Percentiles rank a stretch among this genome's conserved stretches.
Evolutionary conservation across 2,888 invertebrate genomes (phyloP).

Genomic region (Neocrepidodera transversa): DNA sequence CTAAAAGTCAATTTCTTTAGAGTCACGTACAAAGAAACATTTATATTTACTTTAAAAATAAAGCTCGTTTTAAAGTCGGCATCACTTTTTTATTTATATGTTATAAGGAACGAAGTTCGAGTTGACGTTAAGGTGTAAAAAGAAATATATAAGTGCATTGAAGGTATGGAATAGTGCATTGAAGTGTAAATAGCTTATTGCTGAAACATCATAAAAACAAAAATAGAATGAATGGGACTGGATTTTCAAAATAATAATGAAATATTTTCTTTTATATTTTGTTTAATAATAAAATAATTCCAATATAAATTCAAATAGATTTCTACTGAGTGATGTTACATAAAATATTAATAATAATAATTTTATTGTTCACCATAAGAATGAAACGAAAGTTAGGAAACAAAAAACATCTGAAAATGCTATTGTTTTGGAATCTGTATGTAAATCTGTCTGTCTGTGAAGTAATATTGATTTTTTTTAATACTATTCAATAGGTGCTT

Average conservation of each 20-base stretch:
- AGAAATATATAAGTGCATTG: conserved; percentile 29
- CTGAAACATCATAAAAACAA: conserved; percentile 30
- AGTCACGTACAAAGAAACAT: not conserved
- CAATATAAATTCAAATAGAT: too few species aligned
- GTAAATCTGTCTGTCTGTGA: too few species aligned
- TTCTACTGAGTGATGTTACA: too few species aligned
- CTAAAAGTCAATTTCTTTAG: too few species aligned
- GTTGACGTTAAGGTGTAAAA: conserved; percentile 28
- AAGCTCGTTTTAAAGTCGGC: conserved; percentile 10
- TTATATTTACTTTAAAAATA: conserved; percentile 15
- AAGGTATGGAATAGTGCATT: conserved; percentile 39
- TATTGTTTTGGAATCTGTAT: too few species aligned
- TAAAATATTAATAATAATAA: too few species aligned
- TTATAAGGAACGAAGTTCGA: conserved; percentile 14
- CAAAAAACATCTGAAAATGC: too few species aligned
- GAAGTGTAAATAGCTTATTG: conserved; percentile 36
- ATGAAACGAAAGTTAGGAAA: too few species aligned
- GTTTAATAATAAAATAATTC: too few species aligned
- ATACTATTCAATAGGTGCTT: too few species aligned
- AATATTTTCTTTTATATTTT: not conserved
- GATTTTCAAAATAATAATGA: conserved; percentile 3
- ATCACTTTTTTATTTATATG: conserved; percentile 21
- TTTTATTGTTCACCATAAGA: too few species aligned
- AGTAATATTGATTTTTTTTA: too few species aligned
- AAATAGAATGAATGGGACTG: conserved; percentile 15